Evolutionary conservation across 2,797 vertebrate genomes (phyloP).

Genomic region (Neosilurus hyrtlii): DNA sequence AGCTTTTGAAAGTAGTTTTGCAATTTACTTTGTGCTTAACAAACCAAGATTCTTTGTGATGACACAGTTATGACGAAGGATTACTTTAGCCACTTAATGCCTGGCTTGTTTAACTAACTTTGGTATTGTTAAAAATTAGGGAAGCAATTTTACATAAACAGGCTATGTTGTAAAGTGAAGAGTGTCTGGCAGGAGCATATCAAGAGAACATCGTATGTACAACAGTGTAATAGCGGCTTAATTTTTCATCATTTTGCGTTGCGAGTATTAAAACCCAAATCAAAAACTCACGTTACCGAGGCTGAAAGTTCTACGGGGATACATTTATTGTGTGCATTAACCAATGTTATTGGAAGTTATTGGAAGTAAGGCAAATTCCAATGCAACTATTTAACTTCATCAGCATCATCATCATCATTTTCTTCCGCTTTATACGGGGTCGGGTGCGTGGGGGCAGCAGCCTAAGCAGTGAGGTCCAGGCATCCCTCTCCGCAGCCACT

Average conservation of each 20-base stretch:
- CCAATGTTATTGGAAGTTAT: too few relatives aligned
- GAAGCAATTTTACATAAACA: background rate
- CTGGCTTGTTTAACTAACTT: conserved; percentile 3
- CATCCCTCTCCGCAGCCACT: too few relatives aligned
- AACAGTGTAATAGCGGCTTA: background rate
- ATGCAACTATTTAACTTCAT: background rate
- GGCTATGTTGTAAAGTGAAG: background rate
- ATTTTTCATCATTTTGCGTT: too few relatives aligned
- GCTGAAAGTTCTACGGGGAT: too few relatives aligned
- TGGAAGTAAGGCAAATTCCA: background rate
- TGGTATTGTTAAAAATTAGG: background rate
- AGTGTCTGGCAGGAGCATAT: background rate
- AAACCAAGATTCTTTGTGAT: conserved; percentile 12
- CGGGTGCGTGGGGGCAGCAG: too few relatives aligned
- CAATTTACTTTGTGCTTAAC: conserved; percentile 21
- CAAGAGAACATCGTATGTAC: background rate
- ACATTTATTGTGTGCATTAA: too few relatives aligned
- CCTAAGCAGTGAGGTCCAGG: too few relatives aligned
- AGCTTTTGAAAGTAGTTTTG: conserved; percentile 19
- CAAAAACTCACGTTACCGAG: too few relatives aligned
- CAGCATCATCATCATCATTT: too few relatives aligned
- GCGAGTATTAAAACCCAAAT: too few relatives aligned
- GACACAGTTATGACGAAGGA: conserved; percentile 14
- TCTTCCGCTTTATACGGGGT: too few relatives aligned
- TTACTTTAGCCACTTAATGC: background rate